phyloP scores from a whole-genome alignment of 1,140 invertebrate genomes.

The Aleiodes sp. region DNA sequence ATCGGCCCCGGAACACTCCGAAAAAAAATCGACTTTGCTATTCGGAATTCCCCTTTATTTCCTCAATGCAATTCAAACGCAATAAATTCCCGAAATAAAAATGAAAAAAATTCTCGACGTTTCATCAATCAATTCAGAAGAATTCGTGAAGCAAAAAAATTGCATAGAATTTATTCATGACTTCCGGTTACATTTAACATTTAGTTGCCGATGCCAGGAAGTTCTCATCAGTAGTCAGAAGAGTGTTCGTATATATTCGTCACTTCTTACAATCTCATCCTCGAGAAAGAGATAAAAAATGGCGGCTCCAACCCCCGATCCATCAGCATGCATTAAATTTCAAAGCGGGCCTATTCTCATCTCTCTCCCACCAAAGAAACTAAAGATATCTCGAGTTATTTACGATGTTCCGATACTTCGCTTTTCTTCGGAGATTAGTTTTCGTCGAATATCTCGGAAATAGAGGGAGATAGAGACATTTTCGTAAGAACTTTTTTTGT shows the following conservation, averaged over 20 bases:
- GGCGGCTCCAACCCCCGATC: background rate
- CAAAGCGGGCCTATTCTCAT: background rate
- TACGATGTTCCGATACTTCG: background rate
- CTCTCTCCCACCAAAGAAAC: background rate
- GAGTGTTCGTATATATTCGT: conserved; percentile 23
- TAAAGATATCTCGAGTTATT: background rate
- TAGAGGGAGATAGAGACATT: too few relatives aligned
- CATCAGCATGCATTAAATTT: background rate
- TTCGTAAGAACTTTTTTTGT: too few relatives aligned
- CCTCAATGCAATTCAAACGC: too few relatives aligned
- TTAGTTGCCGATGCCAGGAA: conserved; percentile 35
- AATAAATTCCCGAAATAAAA: too few relatives aligned
- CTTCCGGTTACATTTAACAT: conserved; percentile 43
- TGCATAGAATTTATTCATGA: conserved; percentile 10
- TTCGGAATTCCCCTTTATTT: too few relatives aligned
- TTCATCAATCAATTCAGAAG: background rate
- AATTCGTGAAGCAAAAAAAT: background rate
- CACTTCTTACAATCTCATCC: conserved; percentile 6
- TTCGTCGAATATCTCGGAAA: too few relatives aligned
- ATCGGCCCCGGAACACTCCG: too few relatives aligned
- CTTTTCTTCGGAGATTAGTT: too few relatives aligned
- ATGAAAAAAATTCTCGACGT: background rate
- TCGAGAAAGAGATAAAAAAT: background rate
- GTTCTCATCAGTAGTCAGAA: conserved; percentile 48
- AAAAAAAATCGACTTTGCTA: too few relatives aligned